These are phyloP conservation scores for Drosophila lacicola DNA, from an alignment of 2,888 invertebrate species.

Conservation along the genomic window DNA sequence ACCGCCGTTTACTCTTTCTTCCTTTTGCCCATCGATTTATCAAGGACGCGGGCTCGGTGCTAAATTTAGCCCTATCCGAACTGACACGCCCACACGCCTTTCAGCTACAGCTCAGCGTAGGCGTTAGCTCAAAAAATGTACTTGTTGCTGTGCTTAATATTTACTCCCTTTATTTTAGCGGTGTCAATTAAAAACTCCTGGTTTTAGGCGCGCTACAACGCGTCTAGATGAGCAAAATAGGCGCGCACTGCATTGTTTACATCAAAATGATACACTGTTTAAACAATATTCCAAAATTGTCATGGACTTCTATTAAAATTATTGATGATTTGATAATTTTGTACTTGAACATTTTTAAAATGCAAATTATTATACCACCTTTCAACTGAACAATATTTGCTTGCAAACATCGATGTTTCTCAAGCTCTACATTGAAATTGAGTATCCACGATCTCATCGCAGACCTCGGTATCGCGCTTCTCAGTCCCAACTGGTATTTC, in stretches of 20 bases:
- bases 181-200: slow-evolving; percentile 8
- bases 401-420: not conserved
- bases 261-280: not conserved
- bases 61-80: slow-evolving; percentile 48
- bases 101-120: slow-evolving; percentile 10
- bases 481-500: slow-evolving; percentile 9
- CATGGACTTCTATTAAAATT: not conserved
- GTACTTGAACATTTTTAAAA: not conserved
- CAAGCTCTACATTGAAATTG: not conserved
- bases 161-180: slow-evolving; percentile 8
- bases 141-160: slow-evolving; percentile 3
- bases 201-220: slow-evolving; percentile 24
- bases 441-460: not conserved
- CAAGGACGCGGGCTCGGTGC: slow-evolving; percentile 58
- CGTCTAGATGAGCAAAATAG: slow-evolving; percentile 25
- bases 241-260: slow-evolving; percentile 10
- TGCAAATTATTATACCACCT: not conserved
- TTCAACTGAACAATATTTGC: not conserved
- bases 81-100: slow-evolving; percentile 39
- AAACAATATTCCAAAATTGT: not conserved
- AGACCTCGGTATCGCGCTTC: not conserved
- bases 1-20: slow-evolving; percentile 30
- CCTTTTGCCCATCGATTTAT: slow-evolving; percentile 71
- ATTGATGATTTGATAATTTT: not conserved
- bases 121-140: slow-evolving; percentile 1